Conservation (phyloP, 2,113 vertebrate species). For the Prionailurus bengalensis region DNA sequence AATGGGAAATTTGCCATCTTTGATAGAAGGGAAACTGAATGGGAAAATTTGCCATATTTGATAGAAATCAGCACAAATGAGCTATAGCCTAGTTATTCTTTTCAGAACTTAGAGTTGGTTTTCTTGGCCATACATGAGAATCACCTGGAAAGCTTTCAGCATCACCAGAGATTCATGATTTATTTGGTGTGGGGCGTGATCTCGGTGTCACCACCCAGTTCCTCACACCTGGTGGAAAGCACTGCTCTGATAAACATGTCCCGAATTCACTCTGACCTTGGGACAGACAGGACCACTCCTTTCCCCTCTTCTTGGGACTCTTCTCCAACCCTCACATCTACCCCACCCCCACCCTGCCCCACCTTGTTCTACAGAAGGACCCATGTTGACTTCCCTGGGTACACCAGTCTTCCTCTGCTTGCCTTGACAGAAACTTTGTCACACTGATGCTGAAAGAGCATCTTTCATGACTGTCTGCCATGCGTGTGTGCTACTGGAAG, state of each 20-base stretch:
- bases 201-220: background rate
- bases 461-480: too few relatives aligned
- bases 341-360: background rate
- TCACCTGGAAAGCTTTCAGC: background rate
- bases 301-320: background rate
- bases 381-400: background rate
- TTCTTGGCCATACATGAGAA: background rate
- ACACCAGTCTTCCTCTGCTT: background rate
- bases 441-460: background rate
- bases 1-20: background rate
- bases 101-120: background rate
- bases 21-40: background rate
- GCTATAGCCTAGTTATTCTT: background rate
- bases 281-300: too few relatives aligned
- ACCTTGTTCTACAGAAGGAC: background rate
- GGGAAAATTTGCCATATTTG: background rate
- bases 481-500: background rate
- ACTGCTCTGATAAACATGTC: background rate
- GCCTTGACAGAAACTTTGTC: background rate
- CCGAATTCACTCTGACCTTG: background rate
- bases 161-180: background rate
- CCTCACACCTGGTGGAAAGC: background rate
- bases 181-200: background rate
- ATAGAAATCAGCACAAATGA: background rate
- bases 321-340: background rate